Base-by-base conservation (phyloP, 1,140 invertebrate genomes). In the Neodiprion fabricii region DNA sequence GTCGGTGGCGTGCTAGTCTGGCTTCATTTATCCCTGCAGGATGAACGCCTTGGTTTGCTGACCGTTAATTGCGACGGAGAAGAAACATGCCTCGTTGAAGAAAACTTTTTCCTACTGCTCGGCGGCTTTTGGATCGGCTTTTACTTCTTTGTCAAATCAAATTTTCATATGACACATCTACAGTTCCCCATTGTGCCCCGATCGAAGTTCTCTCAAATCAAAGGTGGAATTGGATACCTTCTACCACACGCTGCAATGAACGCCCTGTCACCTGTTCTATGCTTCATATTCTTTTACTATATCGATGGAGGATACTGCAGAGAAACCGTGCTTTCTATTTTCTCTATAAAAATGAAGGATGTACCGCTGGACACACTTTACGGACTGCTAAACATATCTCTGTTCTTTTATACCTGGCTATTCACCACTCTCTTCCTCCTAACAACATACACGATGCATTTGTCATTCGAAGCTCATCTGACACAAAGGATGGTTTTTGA, bases 111-210 rank as follows among this genome's bases (percentile, higher is more conserved):
- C 79, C 78, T 95, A 17, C 85, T 93, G 11, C 85, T 92, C 75
- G 90, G 91, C 72, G 94, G 94, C 21, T 87, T 93, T 65, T 93
- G 91, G 89, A 92, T 91, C 74, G 93, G 93, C 67, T 85, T 93
- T 72, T 93, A 92, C 79, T 92, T 92, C 79, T 94, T 93, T 77
- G 77, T 91, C 0, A 91, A 89, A 77, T 89, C 90, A 61, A 89
- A 90, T 68, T 86, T 90, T 14, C 74, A 74, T 8, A 65, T 70
- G 0, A 79, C 80, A 48, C 79, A 83, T 69, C 77, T 90, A 0
- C 73, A 80, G 1, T 95, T 95, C 81, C 91, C 93, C 14, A 90
- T 93, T 11, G 90, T 94, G 69, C 91, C 93, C 68, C 91, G 92
- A 80, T 89, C 90, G 2, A 94, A 93, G 78, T 89, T 92, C 72